phyloP scores from a whole-genome alignment of 2,113 vertebrate genomes.

The Oreamnos americanus region DNA sequence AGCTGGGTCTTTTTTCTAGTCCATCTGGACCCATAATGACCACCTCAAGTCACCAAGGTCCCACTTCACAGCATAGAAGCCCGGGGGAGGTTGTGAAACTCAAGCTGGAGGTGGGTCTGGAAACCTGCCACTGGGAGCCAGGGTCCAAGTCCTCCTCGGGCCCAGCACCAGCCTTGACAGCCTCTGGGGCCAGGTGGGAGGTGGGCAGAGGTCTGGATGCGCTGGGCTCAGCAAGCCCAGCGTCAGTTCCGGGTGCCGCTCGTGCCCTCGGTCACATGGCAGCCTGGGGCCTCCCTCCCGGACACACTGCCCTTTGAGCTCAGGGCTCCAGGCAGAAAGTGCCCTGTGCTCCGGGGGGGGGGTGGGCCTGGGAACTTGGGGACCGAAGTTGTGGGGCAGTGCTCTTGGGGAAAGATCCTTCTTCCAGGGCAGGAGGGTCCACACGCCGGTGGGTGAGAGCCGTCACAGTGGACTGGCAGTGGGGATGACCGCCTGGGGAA shows the following conservation, averaged over 20 bases:
- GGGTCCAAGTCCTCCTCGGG: not conserved
- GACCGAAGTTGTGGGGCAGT: not conserved
- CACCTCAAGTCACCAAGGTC: not conserved
- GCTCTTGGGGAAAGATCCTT: not conserved
- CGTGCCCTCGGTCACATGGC: rapidly evolving
- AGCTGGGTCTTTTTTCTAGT: not conserved
- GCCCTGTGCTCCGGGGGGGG: not conserved
- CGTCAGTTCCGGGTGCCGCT: rapidly evolving
- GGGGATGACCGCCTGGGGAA: not conserved
- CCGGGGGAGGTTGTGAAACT: rapidly evolving
- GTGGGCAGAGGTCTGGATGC: rapidly evolving
- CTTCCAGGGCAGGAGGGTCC: not conserved
- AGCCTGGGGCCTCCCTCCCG: not conserved
- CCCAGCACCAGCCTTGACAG: not conserved
- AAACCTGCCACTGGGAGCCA: not conserved
- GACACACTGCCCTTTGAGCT: not conserved
- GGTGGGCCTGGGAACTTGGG: not conserved
- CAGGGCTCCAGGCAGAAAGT: not conserved
- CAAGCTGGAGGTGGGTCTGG: not conserved
- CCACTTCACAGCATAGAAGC: not conserved
- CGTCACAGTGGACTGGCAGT: not conserved
- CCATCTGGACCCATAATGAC: not conserved
- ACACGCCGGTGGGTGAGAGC: too few species aligned
- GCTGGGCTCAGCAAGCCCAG: not conserved
- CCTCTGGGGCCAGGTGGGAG: not conserved